phyloP scores from a whole-genome alignment of 2,113 vertebrate species.

The Tachysurus vachellii region DNA sequence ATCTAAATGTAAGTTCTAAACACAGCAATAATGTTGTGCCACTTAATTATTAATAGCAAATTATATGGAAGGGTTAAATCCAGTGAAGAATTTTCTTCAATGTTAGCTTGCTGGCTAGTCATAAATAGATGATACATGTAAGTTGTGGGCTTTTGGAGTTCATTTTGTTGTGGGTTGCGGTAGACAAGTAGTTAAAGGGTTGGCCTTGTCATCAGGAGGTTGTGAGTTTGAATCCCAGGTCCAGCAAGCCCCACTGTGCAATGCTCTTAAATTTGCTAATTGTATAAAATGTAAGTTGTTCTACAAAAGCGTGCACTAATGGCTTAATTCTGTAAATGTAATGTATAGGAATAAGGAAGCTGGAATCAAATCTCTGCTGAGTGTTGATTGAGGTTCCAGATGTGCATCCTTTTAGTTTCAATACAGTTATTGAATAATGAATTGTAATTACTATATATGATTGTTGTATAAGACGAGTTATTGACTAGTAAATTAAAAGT shows the following conservation, averaged over 20 bases:
- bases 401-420: neutral
- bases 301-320: too few species aligned
- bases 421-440: neutral
- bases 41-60: neutral
- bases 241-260: too few species aligned
- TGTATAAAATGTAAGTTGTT: too few species aligned
- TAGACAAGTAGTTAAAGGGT: too few species aligned
- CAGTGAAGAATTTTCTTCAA: neutral
- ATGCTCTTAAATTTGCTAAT: too few species aligned
- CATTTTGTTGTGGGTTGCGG: neutral
- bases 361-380: neutral
- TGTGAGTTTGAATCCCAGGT: too few species aligned
- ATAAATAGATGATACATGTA: neutral
- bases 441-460: neutral
- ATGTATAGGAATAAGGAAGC: neutral
- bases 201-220: too few species aligned
- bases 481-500: neutral
- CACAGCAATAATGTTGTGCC: neutral
- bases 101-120: neutral
- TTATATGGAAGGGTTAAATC: neutral
- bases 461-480: neutral
- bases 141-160: neutral
- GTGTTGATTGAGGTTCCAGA: neutral
- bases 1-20: neutral
- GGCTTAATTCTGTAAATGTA: too few species aligned